A percentile compares a stretch with the other conserved stretches of the same genome.
Evolutionary conservation across 2,888 invertebrate species (phyloP).

Genomic region (Aleiodes testaceus): DNA sequence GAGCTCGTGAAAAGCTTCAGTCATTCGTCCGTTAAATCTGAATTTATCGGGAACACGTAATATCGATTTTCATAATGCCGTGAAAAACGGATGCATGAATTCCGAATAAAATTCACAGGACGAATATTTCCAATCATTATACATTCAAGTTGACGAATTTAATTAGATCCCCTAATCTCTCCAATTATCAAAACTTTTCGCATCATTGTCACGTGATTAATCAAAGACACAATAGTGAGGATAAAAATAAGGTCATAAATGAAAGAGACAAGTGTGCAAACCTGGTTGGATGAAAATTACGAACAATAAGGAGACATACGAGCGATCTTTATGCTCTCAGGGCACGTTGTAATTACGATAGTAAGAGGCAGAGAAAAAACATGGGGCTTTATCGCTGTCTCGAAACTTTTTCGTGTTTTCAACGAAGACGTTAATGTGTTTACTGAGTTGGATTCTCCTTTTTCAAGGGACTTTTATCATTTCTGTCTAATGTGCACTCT

Average conservation of each 20-base stretch:
- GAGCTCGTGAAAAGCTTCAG: constrained; percentile 10
- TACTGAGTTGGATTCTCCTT: constrained; percentile 38
- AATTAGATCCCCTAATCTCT: no score
- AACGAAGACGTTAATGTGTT: constrained; percentile 38
- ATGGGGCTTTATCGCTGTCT: constrained; percentile 43
- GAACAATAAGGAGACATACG: constrained; percentile 3
- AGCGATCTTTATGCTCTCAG: constrained; percentile 34
- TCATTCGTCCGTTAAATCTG: constrained; percentile 28
- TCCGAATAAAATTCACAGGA: constrained; percentile 6
- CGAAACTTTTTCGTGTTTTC: constrained; percentile 37
- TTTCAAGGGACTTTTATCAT: constrained; percentile 31
- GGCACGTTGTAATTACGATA: constrained; percentile 50
- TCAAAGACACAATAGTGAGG: no score
- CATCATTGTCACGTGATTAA: no score
- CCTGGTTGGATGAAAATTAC: neutral
- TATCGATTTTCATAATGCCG: constrained; percentile 19
- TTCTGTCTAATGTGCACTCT: neutral
- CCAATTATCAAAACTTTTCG: no score
- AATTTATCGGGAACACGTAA: constrained; percentile 24
- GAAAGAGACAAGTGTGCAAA: no score
- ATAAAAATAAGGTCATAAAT: neutral
- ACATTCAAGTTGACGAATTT: no score
- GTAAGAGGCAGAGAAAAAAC: constrained; percentile 36
- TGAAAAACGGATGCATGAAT: constrained; percentile 30
- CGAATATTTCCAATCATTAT: neutral